These are phyloP conservation scores for Pararge aegeria DNA, from an alignment of 1,140 invertebrate species.

Conservation along the genomic window DNA sequence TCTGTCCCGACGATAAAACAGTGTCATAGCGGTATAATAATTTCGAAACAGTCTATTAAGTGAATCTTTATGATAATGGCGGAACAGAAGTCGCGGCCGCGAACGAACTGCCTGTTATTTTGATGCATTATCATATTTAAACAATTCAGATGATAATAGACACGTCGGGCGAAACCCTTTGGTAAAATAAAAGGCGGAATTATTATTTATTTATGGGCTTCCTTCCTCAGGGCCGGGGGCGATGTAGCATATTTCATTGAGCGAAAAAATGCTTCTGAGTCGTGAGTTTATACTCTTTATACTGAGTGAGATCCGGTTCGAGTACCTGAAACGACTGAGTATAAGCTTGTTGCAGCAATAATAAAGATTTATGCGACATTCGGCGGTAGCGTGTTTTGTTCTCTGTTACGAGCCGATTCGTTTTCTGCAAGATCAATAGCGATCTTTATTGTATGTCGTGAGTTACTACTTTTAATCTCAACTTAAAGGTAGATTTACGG, in stretches of 20 bases:
- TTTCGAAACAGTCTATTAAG: slow-evolving; percentile 76
- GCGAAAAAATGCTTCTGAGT: slow-evolving; percentile 74
- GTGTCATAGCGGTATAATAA: slow-evolving; percentile 69
- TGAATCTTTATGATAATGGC: slow-evolving; percentile 76
- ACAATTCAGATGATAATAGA: slow-evolving; percentile 79
- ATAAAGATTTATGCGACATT: slow-evolving; percentile 79
- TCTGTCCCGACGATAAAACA: slow-evolving; percentile 61
- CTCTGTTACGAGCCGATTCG: slow-evolving; percentile 72
- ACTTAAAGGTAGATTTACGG: slow-evolving; percentile 32
- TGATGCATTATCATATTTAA: slow-evolving; percentile 79
- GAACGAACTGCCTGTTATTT: slow-evolving; percentile 70
- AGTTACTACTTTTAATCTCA: slow-evolving; percentile 52
- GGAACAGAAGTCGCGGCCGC: slow-evolving; percentile 74
- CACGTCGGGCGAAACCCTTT: slow-evolving; percentile 76
- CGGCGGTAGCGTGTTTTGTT: slow-evolving; percentile 77
- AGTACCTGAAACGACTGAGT: slow-evolving; percentile 68
- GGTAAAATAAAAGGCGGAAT: slow-evolving; percentile 78
- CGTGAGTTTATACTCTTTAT: slow-evolving; percentile 51
- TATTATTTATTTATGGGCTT: slow-evolving; percentile 79
- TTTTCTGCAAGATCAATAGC: slow-evolving; percentile 75
- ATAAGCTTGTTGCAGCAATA: slow-evolving; percentile 77
- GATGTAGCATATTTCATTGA: slow-evolving; percentile 74
- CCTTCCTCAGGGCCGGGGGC: slow-evolving; percentile 67
- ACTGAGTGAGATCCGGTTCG: slow-evolving; percentile 63
- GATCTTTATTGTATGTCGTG: slow-evolving; percentile 67